Evolutionary conservation across 1,140 invertebrate species (phyloP).

Genomic region (Mercenaria mercenaria): DNA sequence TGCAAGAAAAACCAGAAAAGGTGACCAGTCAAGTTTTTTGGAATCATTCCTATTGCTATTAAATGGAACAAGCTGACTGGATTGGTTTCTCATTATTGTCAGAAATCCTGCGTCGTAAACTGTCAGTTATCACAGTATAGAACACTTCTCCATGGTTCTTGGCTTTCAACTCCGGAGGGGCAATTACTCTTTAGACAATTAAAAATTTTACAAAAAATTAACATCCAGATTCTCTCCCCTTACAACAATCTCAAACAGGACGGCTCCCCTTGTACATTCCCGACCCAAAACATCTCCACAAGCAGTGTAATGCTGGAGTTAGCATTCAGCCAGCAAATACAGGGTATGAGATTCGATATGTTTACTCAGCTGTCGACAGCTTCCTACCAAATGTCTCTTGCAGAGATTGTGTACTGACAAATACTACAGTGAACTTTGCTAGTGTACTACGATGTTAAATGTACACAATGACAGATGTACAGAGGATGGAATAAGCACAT

Average conservation of each 20-base stretch:
- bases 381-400: background rate
- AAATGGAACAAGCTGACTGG: background rate
- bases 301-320: background rate
- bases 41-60: no score
- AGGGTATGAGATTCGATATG: constrained; percentile 45
- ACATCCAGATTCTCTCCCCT: constrained; percentile 39
- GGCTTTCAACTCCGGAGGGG: background rate
- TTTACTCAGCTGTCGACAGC: constrained; percentile 2
- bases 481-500: constrained; percentile 42
- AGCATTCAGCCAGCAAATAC: constrained; percentile 13
- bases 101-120: background rate
- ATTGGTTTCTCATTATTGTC: background rate
- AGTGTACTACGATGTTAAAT: constrained; percentile 33
- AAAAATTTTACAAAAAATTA: background rate
- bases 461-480: background rate
- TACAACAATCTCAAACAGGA: constrained; percentile 5
- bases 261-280: background rate
- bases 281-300: background rate
- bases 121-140: background rate
- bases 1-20: background rate
- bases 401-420: background rate
- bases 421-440: background rate
- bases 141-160: background rate
- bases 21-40: background rate
- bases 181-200: background rate